Conservation (phyloP, 2,888 invertebrate genomes). For the Oeneis ivallda region DNA sequence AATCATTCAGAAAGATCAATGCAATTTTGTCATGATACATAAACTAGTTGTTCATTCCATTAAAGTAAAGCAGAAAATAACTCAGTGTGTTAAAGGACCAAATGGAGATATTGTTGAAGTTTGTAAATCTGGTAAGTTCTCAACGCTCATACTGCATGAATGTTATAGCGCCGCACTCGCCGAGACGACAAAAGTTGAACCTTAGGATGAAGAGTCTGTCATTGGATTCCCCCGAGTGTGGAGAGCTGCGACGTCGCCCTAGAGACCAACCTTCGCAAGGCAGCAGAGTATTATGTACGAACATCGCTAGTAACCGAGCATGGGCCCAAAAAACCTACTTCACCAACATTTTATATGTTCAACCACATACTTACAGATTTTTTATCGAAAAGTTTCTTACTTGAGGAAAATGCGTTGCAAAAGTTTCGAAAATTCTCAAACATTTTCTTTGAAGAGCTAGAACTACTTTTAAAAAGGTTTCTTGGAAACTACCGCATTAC, state of each 20-base stretch:
- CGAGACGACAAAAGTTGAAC: constrained; percentile 96
- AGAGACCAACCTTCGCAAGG: constrained; percentile 76
- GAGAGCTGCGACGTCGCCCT: constrained; percentile 88
- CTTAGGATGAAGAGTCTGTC: constrained; percentile 99
- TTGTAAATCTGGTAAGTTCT: constrained; percentile 36
- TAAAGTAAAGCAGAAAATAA: constrained; percentile 13
- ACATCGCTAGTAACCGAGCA: constrained; percentile 45
- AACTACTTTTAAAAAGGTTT: not conserved
- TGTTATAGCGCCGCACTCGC: constrained; percentile 95
- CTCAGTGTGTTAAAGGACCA: not conserved
- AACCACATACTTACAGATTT: not conserved
- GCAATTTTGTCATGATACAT: constrained; percentile 10
- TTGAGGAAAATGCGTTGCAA: not conserved
- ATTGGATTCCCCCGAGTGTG: constrained; percentile 96
- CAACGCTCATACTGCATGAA: constrained; percentile 65
- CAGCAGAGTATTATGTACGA: constrained; percentile 85
- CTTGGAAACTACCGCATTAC: constrained; percentile 14
- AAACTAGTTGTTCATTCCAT: constrained; percentile 21
- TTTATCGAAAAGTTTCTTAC: constrained; percentile 4
- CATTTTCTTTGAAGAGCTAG: not conserved
- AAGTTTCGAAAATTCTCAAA: not conserved
- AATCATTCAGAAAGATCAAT: constrained; percentile 8
- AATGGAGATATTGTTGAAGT: constrained; percentile 11
- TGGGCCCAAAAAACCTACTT: constrained; percentile 66
- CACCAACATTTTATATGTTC: not conserved